Base-by-base conservation (phyloP, 2,797 vertebrate genomes). In the Sebastes cheni region DNA sequence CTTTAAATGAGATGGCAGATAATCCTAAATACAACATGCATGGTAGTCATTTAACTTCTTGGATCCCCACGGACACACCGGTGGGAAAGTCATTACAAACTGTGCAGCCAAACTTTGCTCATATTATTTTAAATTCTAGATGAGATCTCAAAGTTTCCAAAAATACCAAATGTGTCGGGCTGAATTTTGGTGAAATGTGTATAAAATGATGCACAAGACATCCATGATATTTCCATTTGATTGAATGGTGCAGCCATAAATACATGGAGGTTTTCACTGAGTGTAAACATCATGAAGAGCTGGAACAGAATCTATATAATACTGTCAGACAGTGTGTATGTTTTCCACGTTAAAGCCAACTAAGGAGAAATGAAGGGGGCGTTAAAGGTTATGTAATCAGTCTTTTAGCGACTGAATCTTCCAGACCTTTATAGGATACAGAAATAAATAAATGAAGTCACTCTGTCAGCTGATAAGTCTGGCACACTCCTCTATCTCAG, bases 401-500 rank as follows among this genome's bases (percentile, higher is more conserved):
- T 60, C 46, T 39, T 29, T 8, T 10, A 25, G 34, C 77, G 14
- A 69, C 67, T 46, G 46, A 62, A 75, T 7, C 55, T 74, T n/a
- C 20, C 25, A 16, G 66, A 64, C 32, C 13, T 22, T 46, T 68
- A 23, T 34, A 27, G 20, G 34, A 46, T 9, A 13, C 32, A 55
- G 25, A 70, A 73, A 67, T 67, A 29, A 74, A 75, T 8, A 34
- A 72, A 79, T 32, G 6, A 72, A 36, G 60, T 72, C 56, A 70
- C 34, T n/a, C 23, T 22, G 76, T 75, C 36, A 83, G 60, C 83
- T 89, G 87, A 84, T 86, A 69, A 67, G 65, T 61, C 67, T 36
- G 67, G 52, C 61, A 79, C 56, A 86, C 68, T 75, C 59, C 39
- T 79, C 52, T 85, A 64, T 84, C 85, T 77, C 71, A 56, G 39